phyloP scores from a whole-genome alignment of 2,888 invertebrate species.

The Tipula unca region DNA sequence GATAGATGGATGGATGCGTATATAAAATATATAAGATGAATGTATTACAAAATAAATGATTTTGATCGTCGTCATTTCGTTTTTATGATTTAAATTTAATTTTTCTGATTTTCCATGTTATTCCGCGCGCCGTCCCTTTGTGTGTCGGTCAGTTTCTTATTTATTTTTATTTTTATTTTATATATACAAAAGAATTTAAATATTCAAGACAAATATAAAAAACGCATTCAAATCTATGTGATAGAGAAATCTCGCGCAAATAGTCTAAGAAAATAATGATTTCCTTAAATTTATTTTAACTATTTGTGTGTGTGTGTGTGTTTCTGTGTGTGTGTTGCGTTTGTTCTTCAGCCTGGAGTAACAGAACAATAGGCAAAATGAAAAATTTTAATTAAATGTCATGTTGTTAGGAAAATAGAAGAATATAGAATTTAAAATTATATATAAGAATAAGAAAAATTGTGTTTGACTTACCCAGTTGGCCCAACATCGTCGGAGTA shows the following conservation, averaged over 20 bases:
- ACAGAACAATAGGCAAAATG: constrained; percentile 9
- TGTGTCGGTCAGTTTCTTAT: background rate
- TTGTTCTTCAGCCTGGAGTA: background rate
- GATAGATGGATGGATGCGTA: background rate
- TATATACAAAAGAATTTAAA: background rate
- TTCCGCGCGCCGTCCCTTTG: background rate
- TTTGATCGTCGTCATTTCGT: constrained; percentile 1
- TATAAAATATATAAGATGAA: background rate
- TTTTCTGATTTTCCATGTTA: background rate
- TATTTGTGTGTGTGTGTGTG: background rate
- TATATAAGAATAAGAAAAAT: background rate
- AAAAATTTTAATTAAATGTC: background rate
- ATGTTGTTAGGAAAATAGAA: background rate
- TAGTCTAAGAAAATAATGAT: background rate
- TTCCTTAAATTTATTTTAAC: background rate
- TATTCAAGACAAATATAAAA: background rate
- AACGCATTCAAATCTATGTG: background rate
- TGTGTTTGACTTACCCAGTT: constrained; percentile 60
- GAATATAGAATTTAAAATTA: background rate
- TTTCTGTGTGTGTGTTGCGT: background rate
- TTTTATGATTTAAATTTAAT: background rate
- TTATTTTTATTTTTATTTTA: background rate
- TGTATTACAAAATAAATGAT: background rate
- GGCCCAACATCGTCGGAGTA: constrained; percentile 81
- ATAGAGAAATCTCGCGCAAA: background rate